Conservation (phyloP, 2,113 vertebrate species). For the Semicossyphus pulcher region DNA sequence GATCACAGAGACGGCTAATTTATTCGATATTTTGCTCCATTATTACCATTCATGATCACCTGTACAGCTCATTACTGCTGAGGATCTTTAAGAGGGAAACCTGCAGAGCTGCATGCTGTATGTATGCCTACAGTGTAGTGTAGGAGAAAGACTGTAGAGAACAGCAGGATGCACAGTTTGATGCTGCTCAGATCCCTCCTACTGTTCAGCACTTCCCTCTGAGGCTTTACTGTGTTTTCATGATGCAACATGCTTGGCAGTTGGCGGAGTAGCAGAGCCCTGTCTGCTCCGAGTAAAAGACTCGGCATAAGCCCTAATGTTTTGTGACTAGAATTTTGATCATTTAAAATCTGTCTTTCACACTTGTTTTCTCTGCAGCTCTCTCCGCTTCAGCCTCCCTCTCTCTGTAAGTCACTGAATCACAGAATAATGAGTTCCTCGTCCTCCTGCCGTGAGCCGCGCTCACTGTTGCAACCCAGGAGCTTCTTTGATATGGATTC, state of each 20-base stretch:
- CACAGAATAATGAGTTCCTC: slow-evolving; percentile 76
- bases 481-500: slow-evolving; percentile 71
- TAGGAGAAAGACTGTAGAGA: slow-evolving; percentile 31
- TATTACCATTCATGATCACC: slow-evolving; percentile 66
- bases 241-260: slow-evolving; percentile 76
- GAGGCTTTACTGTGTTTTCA: slow-evolving; percentile 72
- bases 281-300: slow-evolving; percentile 65
- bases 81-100: slow-evolving; percentile 17
- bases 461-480: slow-evolving; percentile 59
- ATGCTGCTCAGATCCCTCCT: slow-evolving; percentile 58
- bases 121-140: background rate
- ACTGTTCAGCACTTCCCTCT: slow-evolving; percentile 62
- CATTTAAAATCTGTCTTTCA: slow-evolving; percentile 61
- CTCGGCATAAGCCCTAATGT: slow-evolving; percentile 54
- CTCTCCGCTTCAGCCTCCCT: slow-evolving; percentile 48
- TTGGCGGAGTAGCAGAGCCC: slow-evolving; percentile 55
- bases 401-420: slow-evolving; percentile 52
- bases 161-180: slow-evolving; percentile 40
- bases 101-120: slow-evolving; percentile 11
- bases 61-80: slow-evolving; percentile 38
- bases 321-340: slow-evolving; percentile 78
- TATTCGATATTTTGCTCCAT: slow-evolving; percentile 48
- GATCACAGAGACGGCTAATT: slow-evolving; percentile 59
- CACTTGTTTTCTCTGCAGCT: slow-evolving; percentile 51
- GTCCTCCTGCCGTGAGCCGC: slow-evolving; percentile 55